phyloP scores from a whole-genome alignment of 2,888 invertebrate genomes.

The Lepetodrilus schrolli region DNA sequence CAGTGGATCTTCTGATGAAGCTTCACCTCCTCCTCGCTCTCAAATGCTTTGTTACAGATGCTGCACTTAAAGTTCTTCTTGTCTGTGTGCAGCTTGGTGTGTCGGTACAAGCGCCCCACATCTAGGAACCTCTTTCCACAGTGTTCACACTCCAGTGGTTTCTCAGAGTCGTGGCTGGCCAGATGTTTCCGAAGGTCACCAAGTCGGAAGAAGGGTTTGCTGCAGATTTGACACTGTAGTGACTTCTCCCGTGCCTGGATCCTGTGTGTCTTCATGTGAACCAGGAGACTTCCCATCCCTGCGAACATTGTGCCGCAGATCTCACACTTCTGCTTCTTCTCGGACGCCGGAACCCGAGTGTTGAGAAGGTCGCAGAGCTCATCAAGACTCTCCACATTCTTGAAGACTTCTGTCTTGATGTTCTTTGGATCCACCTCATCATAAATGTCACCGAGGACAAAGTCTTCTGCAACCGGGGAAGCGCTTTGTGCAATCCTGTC shows the following conservation, averaged over 20 bases:
- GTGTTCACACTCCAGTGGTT: not conserved
- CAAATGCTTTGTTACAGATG: conserved; percentile 19
- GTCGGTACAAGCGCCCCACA: not conserved
- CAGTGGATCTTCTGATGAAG: conserved; percentile 3
- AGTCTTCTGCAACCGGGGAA: not conserved
- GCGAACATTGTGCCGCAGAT: conserved; percentile 3
- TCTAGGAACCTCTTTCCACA: conserved; percentile 1
- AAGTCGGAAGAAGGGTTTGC: not conserved
- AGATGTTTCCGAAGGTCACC: conserved; percentile 8
- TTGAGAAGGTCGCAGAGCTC: conserved; percentile 13
- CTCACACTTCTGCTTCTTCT: not conserved
- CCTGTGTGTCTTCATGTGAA: conserved; percentile 16
- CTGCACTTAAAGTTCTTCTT: not conserved
- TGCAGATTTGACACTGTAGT: not conserved
- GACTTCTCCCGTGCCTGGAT: not conserved
- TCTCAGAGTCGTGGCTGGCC: not conserved
- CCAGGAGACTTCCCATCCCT: not conserved
- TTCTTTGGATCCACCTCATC: conserved; percentile 16
- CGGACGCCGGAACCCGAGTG: not conserved
- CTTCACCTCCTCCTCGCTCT: not conserved
- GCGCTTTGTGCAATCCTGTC: not conserved
- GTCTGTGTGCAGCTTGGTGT: conserved; percentile 19
- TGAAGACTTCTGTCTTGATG: conserved; percentile 15
- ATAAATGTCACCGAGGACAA: not conserved
- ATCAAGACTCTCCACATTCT: conserved; percentile 7